Base-by-base conservation (phyloP, 2,113 vertebrate species). In the Muntiacus muntjak region DNA sequence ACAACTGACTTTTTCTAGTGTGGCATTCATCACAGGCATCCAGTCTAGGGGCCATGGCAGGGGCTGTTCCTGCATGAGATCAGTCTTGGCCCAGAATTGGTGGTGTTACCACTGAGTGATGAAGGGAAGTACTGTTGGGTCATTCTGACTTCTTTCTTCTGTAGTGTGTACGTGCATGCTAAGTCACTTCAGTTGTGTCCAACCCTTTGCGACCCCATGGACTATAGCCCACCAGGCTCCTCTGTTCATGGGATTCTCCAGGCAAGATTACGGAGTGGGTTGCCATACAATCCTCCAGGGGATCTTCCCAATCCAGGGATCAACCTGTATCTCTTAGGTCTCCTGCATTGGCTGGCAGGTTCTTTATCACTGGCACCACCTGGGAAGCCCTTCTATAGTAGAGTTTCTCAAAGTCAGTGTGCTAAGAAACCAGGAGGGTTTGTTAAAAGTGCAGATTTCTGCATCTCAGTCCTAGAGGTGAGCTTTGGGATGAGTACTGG, bases 131-230 rank as follows among this genome's bases (percentile, higher is more conserved):
- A 10, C 28, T 19, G 2, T 26, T 25, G 36, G 60, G 15, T 87
- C 36, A 12, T 17, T 17, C 33, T 71, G 64, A 57, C 28, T 50
- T 55, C 14, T 52, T 74, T 50, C 26, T 60, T 93, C 43, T 25
- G 0, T 45, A 11, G 28, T 50, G 36, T 1, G 1, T 43, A 12
- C 3, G 1, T 43, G 21, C 5, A 0, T 76, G 71, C 12, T 43
- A 26, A 76, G 23, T 26, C 28, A 43, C 71, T 76, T 76, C 40
- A 76, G 0, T 43, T 2, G 23, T 43, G 12, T 43, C 12, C 12
- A 7, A 14, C 40, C 26, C 71, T 76, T 43, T 43, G 23, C 0
- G 1, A 43, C 40, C 6, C 23, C 23, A 15, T 26, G 23, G 40
- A 15, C 71, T 26, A 1, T 7, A 76, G 36, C 23, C 36, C 40